Conservation (phyloP, 1,140 invertebrate genomes). For the Drosophila ambigua region DNA sequence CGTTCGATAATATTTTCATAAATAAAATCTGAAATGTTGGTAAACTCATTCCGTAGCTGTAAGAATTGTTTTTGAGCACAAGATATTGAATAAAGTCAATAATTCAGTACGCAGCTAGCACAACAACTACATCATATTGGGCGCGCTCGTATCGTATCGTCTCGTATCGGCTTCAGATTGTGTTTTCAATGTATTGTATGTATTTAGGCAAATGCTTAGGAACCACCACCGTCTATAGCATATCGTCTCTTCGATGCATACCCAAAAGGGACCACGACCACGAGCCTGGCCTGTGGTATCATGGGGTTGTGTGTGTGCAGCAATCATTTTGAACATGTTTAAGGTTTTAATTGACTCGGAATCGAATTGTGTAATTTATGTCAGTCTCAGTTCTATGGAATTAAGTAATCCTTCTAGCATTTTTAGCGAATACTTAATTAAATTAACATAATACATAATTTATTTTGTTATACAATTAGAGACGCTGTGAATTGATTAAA, state of each 20-base stretch:
- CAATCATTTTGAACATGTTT: constrained; percentile 22
- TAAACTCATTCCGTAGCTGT: constrained; percentile 72
- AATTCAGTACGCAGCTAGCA: constrained; percentile 12
- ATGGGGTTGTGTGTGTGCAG: neutral
- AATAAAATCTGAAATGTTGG: constrained; percentile 43
- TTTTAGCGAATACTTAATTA: constrained; percentile 63
- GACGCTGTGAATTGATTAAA: constrained; percentile 79
- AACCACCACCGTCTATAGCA: constrained; percentile 8
- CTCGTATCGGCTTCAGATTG: constrained; percentile 2
- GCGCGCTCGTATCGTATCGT: neutral
- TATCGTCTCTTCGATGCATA: constrained; percentile 12
- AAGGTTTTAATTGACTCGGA: constrained; percentile 32
- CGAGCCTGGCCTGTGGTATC: neutral
- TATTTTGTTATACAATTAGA: constrained; percentile 73
- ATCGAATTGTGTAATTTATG: constrained; percentile 35
- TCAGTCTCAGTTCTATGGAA: constrained; percentile 47
- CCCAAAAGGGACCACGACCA: too few relatives aligned
- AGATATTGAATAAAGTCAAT: constrained; percentile 46
- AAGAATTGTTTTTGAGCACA: constrained; percentile 50
- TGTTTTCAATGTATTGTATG: constrained; percentile 44
- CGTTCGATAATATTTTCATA: constrained; percentile 10
- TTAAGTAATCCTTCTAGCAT: constrained; percentile 60
- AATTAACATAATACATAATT: constrained; percentile 70
- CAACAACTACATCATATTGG: neutral
- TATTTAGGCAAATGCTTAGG: constrained; percentile 34